These are phyloP conservation scores for Sapayoa aenigma DNA, from an alignment of 2,113 vertebrate genomes.

Conservation along the genomic window DNA sequence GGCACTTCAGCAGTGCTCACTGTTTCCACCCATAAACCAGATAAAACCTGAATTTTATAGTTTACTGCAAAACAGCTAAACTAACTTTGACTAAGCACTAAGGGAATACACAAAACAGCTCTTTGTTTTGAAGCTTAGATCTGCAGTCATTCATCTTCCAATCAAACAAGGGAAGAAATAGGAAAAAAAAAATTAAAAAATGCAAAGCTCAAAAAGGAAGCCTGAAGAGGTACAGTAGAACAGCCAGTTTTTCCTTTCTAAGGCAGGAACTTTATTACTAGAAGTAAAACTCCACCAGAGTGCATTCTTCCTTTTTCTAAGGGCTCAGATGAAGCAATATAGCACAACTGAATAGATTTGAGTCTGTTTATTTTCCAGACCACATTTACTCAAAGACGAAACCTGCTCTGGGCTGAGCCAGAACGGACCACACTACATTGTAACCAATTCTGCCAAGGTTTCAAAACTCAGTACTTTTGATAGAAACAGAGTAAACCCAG, in stretches of 20 bases:
- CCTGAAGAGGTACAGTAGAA: background rate
- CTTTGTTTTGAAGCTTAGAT: background rate
- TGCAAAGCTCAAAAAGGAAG: background rate
- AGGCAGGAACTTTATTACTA: background rate
- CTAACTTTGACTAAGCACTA: background rate
- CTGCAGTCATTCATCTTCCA: background rate
- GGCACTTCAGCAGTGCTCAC: background rate
- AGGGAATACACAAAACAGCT: background rate
- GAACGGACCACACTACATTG: background rate
- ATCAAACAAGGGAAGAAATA: background rate
- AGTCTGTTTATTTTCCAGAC: background rate
- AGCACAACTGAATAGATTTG: background rate
- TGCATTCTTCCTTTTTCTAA: background rate
- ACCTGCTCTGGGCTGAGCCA: background rate
- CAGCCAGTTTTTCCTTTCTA: background rate
- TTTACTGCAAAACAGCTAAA: background rate
- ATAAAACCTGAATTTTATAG: background rate
- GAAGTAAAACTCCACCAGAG: background rate
- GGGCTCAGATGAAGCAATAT: background rate
- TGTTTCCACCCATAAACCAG: background rate
- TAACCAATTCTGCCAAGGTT: background rate
- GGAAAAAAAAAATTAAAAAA: background rate
- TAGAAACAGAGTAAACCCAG: background rate
- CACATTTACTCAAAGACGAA: background rate
- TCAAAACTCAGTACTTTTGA: background rate